Percentiles rank a stretch among this genome's conserved stretches.
Conservation (phyloP, 1,140 invertebrate species). For the Diuraphis noxia region DNA sequence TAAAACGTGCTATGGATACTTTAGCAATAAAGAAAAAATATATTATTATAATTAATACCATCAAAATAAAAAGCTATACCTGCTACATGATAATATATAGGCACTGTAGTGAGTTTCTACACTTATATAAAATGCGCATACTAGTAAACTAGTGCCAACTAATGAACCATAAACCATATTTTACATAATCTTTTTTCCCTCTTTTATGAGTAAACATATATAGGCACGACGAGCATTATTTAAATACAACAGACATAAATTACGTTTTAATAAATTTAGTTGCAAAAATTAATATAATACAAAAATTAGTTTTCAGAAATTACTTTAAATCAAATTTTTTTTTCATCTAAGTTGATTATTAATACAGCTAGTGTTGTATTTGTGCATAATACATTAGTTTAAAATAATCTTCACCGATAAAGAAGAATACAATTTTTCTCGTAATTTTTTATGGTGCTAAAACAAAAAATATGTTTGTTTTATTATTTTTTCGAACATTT, state of each 20-base stretch:
- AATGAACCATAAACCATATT: constrained; percentile 29
- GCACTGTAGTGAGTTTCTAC: background rate
- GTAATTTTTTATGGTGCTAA: background rate
- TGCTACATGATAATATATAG: background rate
- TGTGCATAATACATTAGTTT: background rate
- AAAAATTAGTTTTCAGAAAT: background rate
- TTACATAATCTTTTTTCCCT: constrained; percentile 5
- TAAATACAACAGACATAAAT: background rate
- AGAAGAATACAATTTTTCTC: background rate
- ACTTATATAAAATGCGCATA: background rate
- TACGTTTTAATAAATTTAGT: background rate
- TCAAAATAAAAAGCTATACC: background rate
- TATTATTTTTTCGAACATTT: background rate
- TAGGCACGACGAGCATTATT: background rate
- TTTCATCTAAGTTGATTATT: background rate
- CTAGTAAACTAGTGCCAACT: background rate
- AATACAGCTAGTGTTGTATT: background rate
- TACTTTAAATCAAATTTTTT: background rate
- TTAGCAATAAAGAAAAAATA: background rate
- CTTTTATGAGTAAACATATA: background rate
- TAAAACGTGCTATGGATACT: background rate
- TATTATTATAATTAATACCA: background rate
- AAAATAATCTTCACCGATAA: background rate
- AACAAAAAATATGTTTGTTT: background rate
- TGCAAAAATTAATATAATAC: background rate